Percentiles rank a stretch among this genome's conserved stretches.
These are phyloP conservation scores for Cacatua alba DNA, from an alignment of 2,113 vertebrate genomes.

Conservation along the genomic window DNA sequence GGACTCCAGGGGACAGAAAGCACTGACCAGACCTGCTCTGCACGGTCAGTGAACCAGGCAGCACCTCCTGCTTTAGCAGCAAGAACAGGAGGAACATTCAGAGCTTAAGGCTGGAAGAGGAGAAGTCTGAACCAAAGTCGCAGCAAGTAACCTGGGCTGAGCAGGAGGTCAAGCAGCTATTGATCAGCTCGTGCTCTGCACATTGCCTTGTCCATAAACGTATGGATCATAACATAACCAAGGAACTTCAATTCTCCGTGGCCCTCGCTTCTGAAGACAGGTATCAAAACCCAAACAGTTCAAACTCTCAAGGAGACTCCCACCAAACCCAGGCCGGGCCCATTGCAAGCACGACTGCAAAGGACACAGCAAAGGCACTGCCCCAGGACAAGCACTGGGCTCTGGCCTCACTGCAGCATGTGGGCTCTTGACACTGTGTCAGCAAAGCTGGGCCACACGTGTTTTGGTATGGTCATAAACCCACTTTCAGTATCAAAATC, in stretches of 20 bases:
- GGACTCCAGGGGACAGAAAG: background rate
- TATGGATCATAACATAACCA: background rate
- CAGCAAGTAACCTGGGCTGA: background rate
- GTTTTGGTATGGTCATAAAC: background rate
- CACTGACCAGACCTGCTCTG: background rate
- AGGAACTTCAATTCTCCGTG: background rate
- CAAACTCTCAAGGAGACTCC: background rate
- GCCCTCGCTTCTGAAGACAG: background rate
- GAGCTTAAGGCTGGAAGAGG: background rate
- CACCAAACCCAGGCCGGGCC: background rate
- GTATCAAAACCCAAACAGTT: background rate
- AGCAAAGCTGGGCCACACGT: rapidly evolving
- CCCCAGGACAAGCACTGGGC: rapidly evolving
- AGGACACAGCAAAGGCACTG: background rate
- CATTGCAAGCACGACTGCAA: background rate
- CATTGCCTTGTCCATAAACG: rapidly evolving
- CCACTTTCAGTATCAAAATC: background rate
- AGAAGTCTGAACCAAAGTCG: background rate
- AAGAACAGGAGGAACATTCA: background rate
- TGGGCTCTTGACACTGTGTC: rapidly evolving
- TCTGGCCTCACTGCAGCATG: background rate
- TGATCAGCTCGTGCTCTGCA: background rate
- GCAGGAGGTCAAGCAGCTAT: background rate
- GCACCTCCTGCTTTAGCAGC: background rate
- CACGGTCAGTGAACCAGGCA: rapidly evolving